Base-by-base conservation (phyloP, 2,797 vertebrate species). In the Peromyscus aztecus region DNA sequence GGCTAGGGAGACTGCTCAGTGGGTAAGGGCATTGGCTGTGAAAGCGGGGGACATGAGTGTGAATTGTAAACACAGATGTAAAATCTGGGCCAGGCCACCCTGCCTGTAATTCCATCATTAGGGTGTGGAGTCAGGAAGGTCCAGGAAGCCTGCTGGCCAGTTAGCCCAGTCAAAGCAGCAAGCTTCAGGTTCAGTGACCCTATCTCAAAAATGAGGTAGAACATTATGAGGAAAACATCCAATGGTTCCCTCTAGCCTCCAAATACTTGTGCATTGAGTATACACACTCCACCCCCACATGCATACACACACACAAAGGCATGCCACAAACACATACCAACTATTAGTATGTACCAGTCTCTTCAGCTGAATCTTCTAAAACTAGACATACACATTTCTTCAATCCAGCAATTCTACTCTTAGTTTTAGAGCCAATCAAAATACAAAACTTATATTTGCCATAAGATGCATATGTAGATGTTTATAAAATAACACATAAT, bases 351-450 rank as follows among this genome's bases (percentile, higher is more conserved):
- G 21, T 67, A n/a, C 7, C 6, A 71, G 61, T 1, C 10, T 59
- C n/a, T 89, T 96, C 46, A 27, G 14, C 0, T 24, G 4, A 24
- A 34, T 82, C 43, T 95, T 97, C 59, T 90, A 63, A 91, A 91
- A 52, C 27, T 93, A 63, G 85, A 94, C 81, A 82, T 43, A 85
- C 27, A 4, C 5, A 59, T 88, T 80, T 96, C 69, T 89, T 63
- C 91, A 34, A 87, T 17, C 6, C 4, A 65, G 84, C 83, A 77
- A 90, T 93, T 80, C 12, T 2, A 93, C 7, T 78, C 23, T 65
- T 19, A 75, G 71, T n/a, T 81, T 93, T 88, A 82, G 63, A 73
- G 37, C 16, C 40, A 88, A 17, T 4, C 87, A n/a, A 95, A 87
- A 81, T 52, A 91, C 0, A 46, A 11, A 65, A 65, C 7, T 55